These are phyloP conservation scores for Himalopsyche anomala DNA, from an alignment of 2,888 invertebrate genomes.

Conservation along the genomic window DNA sequence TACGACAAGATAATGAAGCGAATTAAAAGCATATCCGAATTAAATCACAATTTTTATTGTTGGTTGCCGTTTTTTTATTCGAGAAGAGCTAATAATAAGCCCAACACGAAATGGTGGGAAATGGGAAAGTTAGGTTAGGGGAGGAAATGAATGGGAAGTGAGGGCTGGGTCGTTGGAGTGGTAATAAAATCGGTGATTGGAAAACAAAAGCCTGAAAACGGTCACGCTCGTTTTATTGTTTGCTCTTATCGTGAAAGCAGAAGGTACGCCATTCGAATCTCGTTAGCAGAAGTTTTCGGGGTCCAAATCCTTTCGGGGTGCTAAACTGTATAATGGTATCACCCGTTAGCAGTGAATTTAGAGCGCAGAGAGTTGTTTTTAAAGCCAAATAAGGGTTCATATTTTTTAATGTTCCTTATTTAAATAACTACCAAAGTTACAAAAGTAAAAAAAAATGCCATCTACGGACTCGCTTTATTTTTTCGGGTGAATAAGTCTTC, in stretches of 20 bases:
- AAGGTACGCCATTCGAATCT: slow-evolving; percentile 42
- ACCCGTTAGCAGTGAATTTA: slow-evolving; percentile 4
- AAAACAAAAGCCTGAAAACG: slow-evolving; percentile 43
- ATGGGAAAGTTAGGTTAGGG: slow-evolving; percentile 43
- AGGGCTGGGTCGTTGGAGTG: slow-evolving; percentile 31
- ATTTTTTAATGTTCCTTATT: slow-evolving; percentile 43
- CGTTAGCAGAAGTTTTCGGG: slow-evolving; percentile 40
- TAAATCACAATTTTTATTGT: slow-evolving; percentile 38
- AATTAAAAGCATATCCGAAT: slow-evolving; percentile 35
- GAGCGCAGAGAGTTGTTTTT: not conserved
- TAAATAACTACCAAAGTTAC: not conserved
- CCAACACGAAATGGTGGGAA: slow-evolving; percentile 35
- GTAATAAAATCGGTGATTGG: slow-evolving; percentile 43
- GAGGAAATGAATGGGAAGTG: slow-evolving; percentile 39
- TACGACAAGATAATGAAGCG: slow-evolving; percentile 12
- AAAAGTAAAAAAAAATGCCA: no score
- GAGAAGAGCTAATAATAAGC: slow-evolving; percentile 35
- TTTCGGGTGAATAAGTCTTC: no score
- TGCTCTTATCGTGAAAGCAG: slow-evolving; percentile 35
- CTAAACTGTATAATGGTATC: slow-evolving; percentile 32
- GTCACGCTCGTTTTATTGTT: slow-evolving; percentile 42
- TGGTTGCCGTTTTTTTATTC: slow-evolving; percentile 40
- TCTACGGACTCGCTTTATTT: no score
- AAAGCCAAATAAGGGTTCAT: not conserved
- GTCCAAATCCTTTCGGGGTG: slow-evolving; percentile 35